Conservation (phyloP, 2,888 invertebrate species). For the Pyrochroa serraticornis region DNA sequence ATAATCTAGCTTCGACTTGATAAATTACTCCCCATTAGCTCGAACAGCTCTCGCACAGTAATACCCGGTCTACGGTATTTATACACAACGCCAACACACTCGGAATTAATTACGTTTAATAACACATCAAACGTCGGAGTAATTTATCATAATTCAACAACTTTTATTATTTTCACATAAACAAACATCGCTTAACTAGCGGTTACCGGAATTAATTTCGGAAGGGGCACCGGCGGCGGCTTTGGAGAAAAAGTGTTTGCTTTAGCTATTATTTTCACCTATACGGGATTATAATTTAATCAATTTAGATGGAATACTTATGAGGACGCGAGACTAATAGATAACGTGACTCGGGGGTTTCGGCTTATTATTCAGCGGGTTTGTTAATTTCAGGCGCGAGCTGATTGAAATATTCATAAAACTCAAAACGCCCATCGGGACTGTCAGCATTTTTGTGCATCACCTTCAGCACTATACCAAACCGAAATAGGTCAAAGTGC, state of each 20-base stretch:
- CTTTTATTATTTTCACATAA: constrained; percentile 23
- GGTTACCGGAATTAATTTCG: constrained; percentile 22
- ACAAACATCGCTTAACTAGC: constrained; percentile 18
- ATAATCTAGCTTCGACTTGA: constrained; percentile 5
- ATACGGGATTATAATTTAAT: constrained; percentile 26
- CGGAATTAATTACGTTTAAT: constrained; percentile 31
- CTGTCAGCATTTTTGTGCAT: constrained; percentile 30
- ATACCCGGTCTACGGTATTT: constrained; percentile 3
- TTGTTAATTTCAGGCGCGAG: not conserved
- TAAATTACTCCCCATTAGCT: constrained; percentile 25
- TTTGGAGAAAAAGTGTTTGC: constrained; percentile 5
- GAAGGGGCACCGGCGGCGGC: too few relatives aligned
- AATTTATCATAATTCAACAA: constrained; percentile 30
- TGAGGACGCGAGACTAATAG: constrained; percentile 29
- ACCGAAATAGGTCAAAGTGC: constrained; percentile 31
- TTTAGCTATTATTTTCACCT: constrained; percentile 21
- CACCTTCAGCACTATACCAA: constrained; percentile 30
- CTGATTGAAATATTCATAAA: constrained; percentile 2
- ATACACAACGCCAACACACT: constrained; percentile 25
- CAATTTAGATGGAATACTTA: constrained; percentile 24
- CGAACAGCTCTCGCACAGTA: constrained; percentile 22
- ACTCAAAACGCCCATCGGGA: too few relatives aligned
- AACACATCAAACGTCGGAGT: constrained; percentile 22
- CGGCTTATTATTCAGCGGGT: not conserved
- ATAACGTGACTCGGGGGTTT: constrained; percentile 31